Conservation (phyloP, 2,113 vertebrate genomes). For the Smithornis capensis region DNA sequence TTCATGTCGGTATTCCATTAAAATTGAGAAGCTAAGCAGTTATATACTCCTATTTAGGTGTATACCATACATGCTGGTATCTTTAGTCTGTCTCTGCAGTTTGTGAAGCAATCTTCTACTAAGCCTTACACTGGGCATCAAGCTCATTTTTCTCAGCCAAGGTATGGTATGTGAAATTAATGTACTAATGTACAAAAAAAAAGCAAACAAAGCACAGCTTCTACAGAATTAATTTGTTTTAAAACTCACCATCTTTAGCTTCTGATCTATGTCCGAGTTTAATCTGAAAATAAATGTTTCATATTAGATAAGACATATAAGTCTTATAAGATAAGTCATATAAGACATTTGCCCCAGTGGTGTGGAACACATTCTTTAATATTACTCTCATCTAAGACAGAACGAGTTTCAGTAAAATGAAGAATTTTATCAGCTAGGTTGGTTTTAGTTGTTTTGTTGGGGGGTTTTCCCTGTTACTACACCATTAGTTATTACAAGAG, state of each 20-base stretch:
- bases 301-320: neutral
- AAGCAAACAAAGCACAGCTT: neutral
- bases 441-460: neutral
- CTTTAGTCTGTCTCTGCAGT: neutral
- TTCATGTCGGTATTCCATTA: neutral
- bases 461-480: neutral
- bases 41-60: neutral
- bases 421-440: neutral
- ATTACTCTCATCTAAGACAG: neutral
- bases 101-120: neutral
- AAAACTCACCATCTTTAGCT: conserved; percentile 93
- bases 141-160: neutral
- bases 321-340: too few relatives aligned
- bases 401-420: neutral
- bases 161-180: neutral
- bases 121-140: neutral
- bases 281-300: conserved; percentile 78
- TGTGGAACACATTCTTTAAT: neutral
- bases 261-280: conserved; percentile 97
- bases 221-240: neutral
- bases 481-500: neutral
- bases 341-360: neutral
- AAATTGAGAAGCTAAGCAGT: neutral
- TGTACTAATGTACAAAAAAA: neutral
- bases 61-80: neutral